Conservation (phyloP, 1,140 invertebrate species). For the Conopomorpha cramerella region DNA sequence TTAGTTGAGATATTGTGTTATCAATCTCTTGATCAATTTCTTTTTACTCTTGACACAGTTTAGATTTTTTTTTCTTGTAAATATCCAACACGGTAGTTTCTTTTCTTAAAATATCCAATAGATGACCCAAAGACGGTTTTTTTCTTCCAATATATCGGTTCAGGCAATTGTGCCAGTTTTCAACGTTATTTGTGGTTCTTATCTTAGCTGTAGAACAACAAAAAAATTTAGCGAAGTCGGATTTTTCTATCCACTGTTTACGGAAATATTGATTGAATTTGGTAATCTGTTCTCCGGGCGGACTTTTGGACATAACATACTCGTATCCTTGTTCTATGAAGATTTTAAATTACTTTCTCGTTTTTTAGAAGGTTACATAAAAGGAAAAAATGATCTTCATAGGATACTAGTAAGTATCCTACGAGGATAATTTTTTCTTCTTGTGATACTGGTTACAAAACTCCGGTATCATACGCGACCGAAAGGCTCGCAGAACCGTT, state of each 20-base stretch:
- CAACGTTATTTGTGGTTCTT: constrained; percentile 6
- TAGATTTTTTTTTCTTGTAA: background rate
- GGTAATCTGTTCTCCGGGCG: constrained; percentile 1
- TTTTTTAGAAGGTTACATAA: too few species aligned
- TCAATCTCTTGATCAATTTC: background rate
- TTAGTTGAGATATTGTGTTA: background rate
- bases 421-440: too few species aligned
- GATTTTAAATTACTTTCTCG: too few species aligned
- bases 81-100: background rate
- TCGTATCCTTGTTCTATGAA: constrained; percentile 1
- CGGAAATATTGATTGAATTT: constrained; percentile 6
- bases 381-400: too few species aligned
- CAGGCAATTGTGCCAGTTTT: constrained; percentile 4
- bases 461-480: too few species aligned
- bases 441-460: too few species aligned
- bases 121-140: constrained; percentile 2
- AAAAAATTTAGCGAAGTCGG: constrained; percentile 3
- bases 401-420: too few species aligned
- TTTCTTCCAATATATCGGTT: constrained; percentile 3
- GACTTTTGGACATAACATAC: constrained; percentile 5
- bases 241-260: constrained; percentile 4
- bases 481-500: too few species aligned
- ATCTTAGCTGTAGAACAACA: constrained; percentile 3
- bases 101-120: constrained; percentile 3
- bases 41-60: background rate